Percentiles rank a stretch among this genome's conserved stretches.
phyloP scores from a whole-genome alignment of 92 coral and sea anemone species.

The Siderastrea radians region DNA sequence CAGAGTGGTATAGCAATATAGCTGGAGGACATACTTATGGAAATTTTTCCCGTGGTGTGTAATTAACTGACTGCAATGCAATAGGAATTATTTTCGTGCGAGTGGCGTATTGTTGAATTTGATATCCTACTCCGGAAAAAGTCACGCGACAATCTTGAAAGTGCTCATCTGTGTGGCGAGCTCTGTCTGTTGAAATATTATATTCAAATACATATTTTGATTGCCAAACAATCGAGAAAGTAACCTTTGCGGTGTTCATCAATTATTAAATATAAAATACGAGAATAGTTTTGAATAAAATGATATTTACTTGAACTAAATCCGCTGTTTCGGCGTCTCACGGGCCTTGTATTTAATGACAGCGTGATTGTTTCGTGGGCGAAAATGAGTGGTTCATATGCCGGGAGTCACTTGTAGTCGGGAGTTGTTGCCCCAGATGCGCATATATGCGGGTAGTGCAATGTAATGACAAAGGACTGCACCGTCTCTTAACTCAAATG shows the following conservation, averaged over 20 bases:
- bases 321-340: neutral
- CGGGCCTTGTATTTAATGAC: neutral
- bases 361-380: neutral
- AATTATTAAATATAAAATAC: neutral
- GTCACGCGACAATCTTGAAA: slow-evolving; percentile 11
- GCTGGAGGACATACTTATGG: neutral
- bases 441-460: no score
- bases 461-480: no score
- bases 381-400: no score
- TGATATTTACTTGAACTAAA: neutral
- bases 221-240: neutral
- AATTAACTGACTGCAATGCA: neutral
- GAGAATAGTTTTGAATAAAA: neutral
- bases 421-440: no score
- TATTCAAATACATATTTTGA: neutral
- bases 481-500: no score
- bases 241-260: neutral
- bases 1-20: neutral
- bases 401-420: no score
- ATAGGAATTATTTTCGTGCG: neutral
- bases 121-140: neutral
- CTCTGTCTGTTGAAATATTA: neutral
- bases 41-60: neutral
- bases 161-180: neutral
- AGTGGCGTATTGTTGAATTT: neutral